Conservation (phyloP, 2,113 vertebrate genomes). For the Rhea pennata region DNA sequence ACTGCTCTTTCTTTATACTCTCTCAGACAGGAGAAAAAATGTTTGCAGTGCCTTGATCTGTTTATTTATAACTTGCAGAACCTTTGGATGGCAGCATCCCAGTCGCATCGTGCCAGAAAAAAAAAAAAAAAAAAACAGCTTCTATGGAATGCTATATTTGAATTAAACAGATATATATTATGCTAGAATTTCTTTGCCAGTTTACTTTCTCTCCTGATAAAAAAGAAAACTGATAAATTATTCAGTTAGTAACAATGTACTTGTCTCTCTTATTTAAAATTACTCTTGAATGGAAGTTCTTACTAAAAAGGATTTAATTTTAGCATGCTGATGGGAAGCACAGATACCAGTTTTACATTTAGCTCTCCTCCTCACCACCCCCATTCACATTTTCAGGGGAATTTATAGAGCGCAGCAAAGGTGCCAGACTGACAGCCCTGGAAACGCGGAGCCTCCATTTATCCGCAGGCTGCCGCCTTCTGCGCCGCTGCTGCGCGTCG, state of each 20-base stretch:
- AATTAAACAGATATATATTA: background rate
- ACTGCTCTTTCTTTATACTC: background rate
- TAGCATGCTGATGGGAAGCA: background rate
- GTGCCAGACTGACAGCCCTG: background rate
- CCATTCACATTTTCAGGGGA: slow-evolving; percentile 7
- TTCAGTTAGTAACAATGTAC: background rate
- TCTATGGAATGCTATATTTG: background rate
- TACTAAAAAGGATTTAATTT: background rate
- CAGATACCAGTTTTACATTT: background rate
- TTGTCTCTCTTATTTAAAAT: background rate
- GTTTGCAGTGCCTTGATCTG: background rate
- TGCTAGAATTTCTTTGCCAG: background rate
- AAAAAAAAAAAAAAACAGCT: background rate
- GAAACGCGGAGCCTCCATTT: background rate
- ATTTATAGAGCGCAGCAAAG: background rate
- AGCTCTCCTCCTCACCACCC: background rate
- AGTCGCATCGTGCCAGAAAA: background rate
- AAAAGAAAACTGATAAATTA: background rate
- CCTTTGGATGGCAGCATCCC: slow-evolving; percentile 17
- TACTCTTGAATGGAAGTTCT: slow-evolving; percentile 1
- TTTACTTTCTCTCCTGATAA: background rate
- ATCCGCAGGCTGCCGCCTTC: background rate
- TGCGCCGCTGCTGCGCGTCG: background rate
- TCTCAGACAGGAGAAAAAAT: background rate
- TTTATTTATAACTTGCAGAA: slow-evolving; percentile 40